Percentiles rank a stretch among this genome's conserved stretches.
Conservation (phyloP, 2,113 vertebrate genomes). For the Proterorhinus semilunaris region DNA sequence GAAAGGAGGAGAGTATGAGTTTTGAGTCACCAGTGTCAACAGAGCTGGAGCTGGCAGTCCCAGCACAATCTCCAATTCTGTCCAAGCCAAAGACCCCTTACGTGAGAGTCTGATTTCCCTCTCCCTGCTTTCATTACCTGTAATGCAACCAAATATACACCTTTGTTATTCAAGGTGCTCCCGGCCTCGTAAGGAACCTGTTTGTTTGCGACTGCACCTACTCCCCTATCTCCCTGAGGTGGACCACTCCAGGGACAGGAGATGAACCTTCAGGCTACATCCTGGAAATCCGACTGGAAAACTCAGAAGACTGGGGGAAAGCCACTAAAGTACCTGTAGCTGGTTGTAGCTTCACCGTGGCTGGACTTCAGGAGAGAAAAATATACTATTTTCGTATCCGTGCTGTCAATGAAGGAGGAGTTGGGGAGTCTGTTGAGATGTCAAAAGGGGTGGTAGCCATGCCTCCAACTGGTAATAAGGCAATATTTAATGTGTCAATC, state of each 20-base stretch:
- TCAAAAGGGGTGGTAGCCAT: slow-evolving; percentile 57
- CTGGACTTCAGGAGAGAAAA: slow-evolving; percentile 67
- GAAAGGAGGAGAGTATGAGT: slow-evolving; percentile 72
- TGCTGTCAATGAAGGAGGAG: slow-evolving; percentile 66
- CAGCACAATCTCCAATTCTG: slow-evolving; percentile 57
- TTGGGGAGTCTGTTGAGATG: slow-evolving; percentile 61
- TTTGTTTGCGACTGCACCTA: slow-evolving; percentile 66
- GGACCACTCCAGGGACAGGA: slow-evolving; percentile 55
- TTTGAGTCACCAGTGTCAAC: slow-evolving; percentile 66
- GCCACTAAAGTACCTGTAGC: slow-evolving; percentile 64
- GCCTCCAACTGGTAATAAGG: slow-evolving; percentile 69
- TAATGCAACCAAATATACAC: neutral
- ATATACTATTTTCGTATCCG: slow-evolving; percentile 69
- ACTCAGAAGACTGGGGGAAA: slow-evolving; percentile 70
- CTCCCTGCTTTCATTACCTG: neutral
- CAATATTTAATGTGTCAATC: neutral
- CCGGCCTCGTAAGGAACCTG: slow-evolving; percentile 65
- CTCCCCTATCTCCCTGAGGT: slow-evolving; percentile 71
- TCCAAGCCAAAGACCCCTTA: slow-evolving; percentile 66
- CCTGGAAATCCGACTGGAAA: slow-evolving; percentile 62
- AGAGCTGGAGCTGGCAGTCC: slow-evolving; percentile 54
- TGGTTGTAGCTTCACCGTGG: slow-evolving; percentile 60
- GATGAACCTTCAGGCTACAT: slow-evolving; percentile 65
- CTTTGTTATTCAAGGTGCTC: slow-evolving; percentile 56
- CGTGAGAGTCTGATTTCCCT: slow-evolving; percentile 28